Evolutionary conservation across 2,797 vertebrate genomes (phyloP).

Genomic region (Sebastes reedi): DNA sequence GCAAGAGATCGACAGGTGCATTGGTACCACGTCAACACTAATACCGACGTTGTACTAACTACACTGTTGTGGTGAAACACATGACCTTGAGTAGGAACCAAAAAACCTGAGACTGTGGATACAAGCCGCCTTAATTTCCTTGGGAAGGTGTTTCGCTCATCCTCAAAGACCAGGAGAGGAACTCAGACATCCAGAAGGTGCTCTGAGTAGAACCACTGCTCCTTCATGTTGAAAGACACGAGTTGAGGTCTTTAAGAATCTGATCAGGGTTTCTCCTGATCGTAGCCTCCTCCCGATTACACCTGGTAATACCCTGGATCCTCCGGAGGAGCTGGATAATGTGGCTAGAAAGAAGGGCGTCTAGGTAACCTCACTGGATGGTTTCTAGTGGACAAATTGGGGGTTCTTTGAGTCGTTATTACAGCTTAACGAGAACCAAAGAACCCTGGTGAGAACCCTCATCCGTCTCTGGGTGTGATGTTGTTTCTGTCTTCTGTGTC

Average conservation of each 20-base stretch:
- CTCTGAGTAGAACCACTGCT: not conserved
- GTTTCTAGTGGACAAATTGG: not conserved
- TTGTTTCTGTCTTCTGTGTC: not conserved
- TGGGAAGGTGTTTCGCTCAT: not conserved
- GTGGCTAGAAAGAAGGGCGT: not conserved
- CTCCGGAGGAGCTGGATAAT: not conserved
- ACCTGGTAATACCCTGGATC: not conserved
- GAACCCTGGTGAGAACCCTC: not conserved
- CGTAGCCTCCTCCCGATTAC: not conserved
- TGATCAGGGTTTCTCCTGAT: not conserved
- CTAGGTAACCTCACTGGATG: not conserved
- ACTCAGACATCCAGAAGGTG: not conserved
- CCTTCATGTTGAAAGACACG: not conserved
- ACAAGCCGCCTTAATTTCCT: no score
- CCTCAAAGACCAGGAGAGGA: not conserved
- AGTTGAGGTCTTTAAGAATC: not conserved
- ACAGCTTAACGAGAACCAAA: not conserved
- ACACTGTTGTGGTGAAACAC: not conserved
- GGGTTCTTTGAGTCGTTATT: not conserved
- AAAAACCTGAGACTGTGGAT: not conserved
- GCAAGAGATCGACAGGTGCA: no score
- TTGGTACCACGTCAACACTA: no score
- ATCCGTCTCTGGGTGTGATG: not conserved
- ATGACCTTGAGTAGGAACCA: not conserved
- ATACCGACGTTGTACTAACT: no score